These are phyloP conservation scores for Mellivora capensis DNA, from an alignment of 2,113 vertebrate species.

Conservation along the genomic window DNA sequence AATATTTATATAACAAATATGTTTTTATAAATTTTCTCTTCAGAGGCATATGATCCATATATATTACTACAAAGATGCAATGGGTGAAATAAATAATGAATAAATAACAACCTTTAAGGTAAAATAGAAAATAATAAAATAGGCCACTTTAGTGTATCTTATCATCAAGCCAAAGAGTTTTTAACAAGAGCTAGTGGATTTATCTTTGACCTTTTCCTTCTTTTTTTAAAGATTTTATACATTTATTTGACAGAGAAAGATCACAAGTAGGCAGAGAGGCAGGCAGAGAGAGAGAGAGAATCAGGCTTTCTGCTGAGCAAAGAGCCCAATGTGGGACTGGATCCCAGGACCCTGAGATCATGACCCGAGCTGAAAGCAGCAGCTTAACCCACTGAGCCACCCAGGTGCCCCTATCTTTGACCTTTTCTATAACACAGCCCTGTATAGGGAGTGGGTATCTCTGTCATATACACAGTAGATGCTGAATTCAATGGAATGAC, in stretches of 20 bases:
- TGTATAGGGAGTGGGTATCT: not conserved
- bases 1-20: not conserved
- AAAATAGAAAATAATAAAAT: not conserved
- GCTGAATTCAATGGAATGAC: not conserved
- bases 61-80: not conserved
- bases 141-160: not conserved
- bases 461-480: not conserved
- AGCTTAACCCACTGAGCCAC: too few species aligned
- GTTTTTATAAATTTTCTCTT: constrained; percentile 8
- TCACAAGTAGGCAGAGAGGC: too few species aligned
- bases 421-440: not conserved
- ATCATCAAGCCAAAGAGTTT: not conserved
- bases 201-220: not conserved
- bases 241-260: too few species aligned
- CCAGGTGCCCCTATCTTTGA: not conserved
- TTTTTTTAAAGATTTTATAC: too few species aligned
- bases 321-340: too few species aligned
- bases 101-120: not conserved
- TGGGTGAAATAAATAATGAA: not conserved
- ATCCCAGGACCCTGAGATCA: too few species aligned
- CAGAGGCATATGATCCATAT: not conserved
- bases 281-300: too few species aligned
- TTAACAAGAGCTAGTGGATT: not conserved
- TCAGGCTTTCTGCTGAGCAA: too few species aligned
- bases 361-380: too few species aligned